Conservation (phyloP, 2,888 invertebrate genomes). For the Acronicta alni region DNA sequence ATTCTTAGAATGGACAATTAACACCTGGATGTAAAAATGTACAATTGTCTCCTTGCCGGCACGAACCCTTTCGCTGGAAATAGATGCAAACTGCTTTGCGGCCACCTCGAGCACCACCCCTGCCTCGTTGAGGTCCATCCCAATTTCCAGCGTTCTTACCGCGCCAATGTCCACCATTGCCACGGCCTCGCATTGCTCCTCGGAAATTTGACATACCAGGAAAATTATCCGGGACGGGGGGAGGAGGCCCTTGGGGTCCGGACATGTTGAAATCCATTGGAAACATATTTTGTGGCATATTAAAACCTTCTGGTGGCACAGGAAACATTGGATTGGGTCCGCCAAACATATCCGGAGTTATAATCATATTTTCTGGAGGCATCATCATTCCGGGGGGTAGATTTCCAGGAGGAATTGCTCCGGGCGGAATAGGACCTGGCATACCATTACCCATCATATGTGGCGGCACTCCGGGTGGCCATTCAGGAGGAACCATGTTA, state of each 20-base stretch:
- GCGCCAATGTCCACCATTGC: slow-evolving; percentile 84
- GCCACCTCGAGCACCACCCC: slow-evolving; percentile 85
- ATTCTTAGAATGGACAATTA: slow-evolving; percentile 86
- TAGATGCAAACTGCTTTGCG: slow-evolving; percentile 92
- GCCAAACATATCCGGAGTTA: slow-evolving; percentile 75
- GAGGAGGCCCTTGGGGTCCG: slow-evolving; percentile 73
- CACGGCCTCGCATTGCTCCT: slow-evolving; percentile 89
- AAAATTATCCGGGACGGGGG: slow-evolving; percentile 76
- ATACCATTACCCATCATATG: slow-evolving; percentile 77
- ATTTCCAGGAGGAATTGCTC: slow-evolving; percentile 71
- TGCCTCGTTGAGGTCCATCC: slow-evolving; percentile 83
- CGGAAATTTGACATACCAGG: slow-evolving; percentile 83
- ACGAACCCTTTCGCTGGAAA: slow-evolving; percentile 94
- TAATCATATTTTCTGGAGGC: slow-evolving; percentile 71
- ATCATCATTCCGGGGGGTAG: slow-evolving; percentile 74
- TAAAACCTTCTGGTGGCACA: slow-evolving; percentile 77
- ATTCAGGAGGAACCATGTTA: slow-evolving; percentile 77
- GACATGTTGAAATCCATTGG: slow-evolving; percentile 87
- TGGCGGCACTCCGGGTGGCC: slow-evolving; percentile 80
- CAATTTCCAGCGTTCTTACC: slow-evolving; percentile 85
- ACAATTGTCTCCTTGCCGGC: slow-evolving; percentile 95
- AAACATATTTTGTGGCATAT: slow-evolving; percentile 85
- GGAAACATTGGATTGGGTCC: slow-evolving; percentile 58
- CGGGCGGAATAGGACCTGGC: slow-evolving; percentile 73
- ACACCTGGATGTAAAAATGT: slow-evolving; percentile 94